phyloP scores from a whole-genome alignment of 1,140 invertebrate species.

The Hyposmocoma kahamanoa region DNA sequence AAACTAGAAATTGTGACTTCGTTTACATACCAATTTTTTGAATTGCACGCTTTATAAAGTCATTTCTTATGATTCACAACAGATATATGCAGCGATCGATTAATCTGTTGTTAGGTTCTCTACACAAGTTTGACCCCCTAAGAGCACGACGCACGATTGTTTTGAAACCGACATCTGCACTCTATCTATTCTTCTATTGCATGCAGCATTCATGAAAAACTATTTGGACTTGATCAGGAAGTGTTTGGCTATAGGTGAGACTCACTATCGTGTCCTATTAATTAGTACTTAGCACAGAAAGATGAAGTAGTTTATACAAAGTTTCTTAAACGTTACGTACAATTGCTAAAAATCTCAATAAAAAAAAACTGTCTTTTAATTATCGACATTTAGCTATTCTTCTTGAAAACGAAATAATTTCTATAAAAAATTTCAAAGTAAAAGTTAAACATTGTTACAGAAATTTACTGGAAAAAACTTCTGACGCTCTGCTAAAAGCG shows the following conservation, averaged over 20 bases:
- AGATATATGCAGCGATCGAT: too few species aligned
- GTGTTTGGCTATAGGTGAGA: constrained; percentile 82
- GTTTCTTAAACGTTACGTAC: too few species aligned
- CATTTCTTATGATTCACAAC: too few species aligned
- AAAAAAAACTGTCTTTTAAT: too few species aligned
- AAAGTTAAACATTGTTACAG: constrained; percentile 43
- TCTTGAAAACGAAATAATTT: too few species aligned
- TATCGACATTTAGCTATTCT: too few species aligned
- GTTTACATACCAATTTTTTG: too few species aligned
- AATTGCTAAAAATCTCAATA: too few species aligned
- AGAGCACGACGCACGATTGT: constrained; percentile 26
- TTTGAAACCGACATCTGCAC: constrained; percentile 41
- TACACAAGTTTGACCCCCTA: constrained; percentile 14
- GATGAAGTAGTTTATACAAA: too few species aligned
- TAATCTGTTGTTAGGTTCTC: not conserved
- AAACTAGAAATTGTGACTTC: too few species aligned
- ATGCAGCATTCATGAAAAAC: constrained; percentile 83
- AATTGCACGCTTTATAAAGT: too few species aligned
- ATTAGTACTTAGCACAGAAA: too few species aligned
- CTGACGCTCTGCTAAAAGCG: constrained; percentile 87
- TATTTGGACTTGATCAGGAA: constrained; percentile 83
- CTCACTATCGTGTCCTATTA: constrained; percentile 12
- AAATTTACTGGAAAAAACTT: constrained; percentile 83
- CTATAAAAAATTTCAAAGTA: not conserved
- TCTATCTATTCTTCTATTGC: constrained; percentile 71